Evolutionary conservation across 2,888 invertebrate species (phyloP).

Genomic region (Nemoura dubitans): DNA sequence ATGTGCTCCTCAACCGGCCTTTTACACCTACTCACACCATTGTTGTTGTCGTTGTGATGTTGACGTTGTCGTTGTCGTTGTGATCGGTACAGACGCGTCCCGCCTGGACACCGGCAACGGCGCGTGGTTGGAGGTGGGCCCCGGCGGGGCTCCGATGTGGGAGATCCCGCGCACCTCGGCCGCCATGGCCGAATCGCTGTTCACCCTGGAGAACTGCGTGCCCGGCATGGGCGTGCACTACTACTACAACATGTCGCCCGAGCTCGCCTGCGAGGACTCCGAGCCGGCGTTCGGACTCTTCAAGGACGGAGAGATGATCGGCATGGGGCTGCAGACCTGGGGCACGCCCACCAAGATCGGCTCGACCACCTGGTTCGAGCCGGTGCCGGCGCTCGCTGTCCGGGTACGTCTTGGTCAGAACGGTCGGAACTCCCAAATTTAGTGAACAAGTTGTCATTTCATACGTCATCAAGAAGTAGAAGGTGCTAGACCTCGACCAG

Average conservation of each 20-base stretch:
- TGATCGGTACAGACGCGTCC: no score
- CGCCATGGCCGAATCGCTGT: slow-evolving; percentile 23
- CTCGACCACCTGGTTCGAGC: slow-evolving; percentile 19
- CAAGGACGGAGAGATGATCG: slow-evolving; percentile 31
- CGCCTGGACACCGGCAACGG: slow-evolving; percentile 33
- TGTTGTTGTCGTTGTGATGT: no score
- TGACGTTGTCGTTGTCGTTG: no score
- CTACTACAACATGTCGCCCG: slow-evolving; percentile 38
- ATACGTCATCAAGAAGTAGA: no score
- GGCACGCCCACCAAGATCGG: neutral
- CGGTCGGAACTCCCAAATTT: neutral
- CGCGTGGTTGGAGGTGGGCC: slow-evolving; percentile 17
- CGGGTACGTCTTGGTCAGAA: neutral
- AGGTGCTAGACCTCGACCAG: no score
- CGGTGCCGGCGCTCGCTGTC: slow-evolving; percentile 21
- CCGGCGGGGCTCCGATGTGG: neutral
- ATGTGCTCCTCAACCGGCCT: no score
- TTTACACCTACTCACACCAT: no score
- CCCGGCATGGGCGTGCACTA: slow-evolving; percentile 32
- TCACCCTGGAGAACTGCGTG: slow-evolving; percentile 37
- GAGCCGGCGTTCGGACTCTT: slow-evolving; percentile 24
- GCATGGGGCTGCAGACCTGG: slow-evolving; percentile 20
- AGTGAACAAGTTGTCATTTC: no score
- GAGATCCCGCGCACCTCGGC: slow-evolving; percentile 18
- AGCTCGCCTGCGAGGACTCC: slow-evolving; percentile 8